Base-by-base conservation (phyloP, 1,140 invertebrate species). In the Tetramorium parvispinum region DNA sequence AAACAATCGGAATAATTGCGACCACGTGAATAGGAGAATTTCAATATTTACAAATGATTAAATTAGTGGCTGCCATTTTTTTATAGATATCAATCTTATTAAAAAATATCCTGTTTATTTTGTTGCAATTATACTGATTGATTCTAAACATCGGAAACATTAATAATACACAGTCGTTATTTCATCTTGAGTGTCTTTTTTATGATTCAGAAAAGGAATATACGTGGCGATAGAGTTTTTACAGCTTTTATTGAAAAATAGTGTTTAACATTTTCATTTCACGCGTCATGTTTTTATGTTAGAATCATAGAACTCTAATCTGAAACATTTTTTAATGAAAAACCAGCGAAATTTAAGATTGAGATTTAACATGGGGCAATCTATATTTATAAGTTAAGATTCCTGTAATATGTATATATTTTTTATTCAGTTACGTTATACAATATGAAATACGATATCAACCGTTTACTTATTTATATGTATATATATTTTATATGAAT, bases 401-500 rank as follows among this genome's bases (percentile, higher is more conserved):
- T 55, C n/a, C 40, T 79, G 46, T 85, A 79, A 73, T 59, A 75
- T 75, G 66, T 18, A 85, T 55, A 76, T 40, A 49, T 76, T 78
- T 85, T 68, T 85, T 57, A 59, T 57, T 85, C 24, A 10, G 24
- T 85, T 79, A 55, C n/a, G 4, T 8, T 85, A 24, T 59, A 68
- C 59, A 46, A 79, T 55, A 49, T 68, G 40, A n/a, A 78, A 40
- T 18, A 27, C 21, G 10, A 79, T 79, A 61, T 65, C 46, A 53
- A 65, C 0, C 11, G 37, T 68, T 81, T 82, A 59, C 51, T 85
- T 85, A 85, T 66, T 66, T 85, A 53, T 85, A 68, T 85, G 76
- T 81, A 85, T 51, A 85, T 85, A 85, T 85, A 81, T 85, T 85
- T 81, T 68, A 51, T 85, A 68, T 85, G 76, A 85, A 85, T 85